Percentiles rank a stretch among this genome's conserved stretches.
Evolutionary conservation across 2,797 vertebrate genomes (phyloP).

Genomic region (Sarcoramphus papa): DNA sequence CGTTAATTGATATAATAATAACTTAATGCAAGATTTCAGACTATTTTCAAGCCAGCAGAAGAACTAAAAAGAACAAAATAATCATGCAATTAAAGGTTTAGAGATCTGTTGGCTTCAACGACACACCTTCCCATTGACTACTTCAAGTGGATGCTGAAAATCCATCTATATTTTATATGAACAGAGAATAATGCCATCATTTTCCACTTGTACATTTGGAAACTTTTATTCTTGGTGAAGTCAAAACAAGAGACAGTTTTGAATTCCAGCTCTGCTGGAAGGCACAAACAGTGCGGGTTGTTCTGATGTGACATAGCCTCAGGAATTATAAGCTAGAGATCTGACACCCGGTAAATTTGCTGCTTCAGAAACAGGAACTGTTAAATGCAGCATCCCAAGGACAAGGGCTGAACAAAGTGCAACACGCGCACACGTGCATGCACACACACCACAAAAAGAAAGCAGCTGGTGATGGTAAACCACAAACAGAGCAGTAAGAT

Average conservation of each 20-base stretch:
- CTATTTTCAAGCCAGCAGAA: not conserved
- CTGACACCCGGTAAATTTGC: not conserved
- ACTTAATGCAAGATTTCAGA: not conserved
- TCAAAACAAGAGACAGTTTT: not conserved
- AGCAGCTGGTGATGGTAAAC: not conserved
- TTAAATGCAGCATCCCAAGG: not conserved
- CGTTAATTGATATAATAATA: not conserved
- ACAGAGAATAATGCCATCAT: not conserved
- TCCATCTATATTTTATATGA: not conserved
- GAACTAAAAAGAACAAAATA: not conserved
- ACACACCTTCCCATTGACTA: not conserved
- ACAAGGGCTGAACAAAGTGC: not conserved
- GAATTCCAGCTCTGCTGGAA: not conserved
- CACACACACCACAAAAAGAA: not conserved
- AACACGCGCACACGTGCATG: accelerated
- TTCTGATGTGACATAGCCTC: not conserved
- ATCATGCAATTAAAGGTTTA: not conserved
- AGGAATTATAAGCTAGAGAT: not conserved
- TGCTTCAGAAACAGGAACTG: not conserved
- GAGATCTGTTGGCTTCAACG: not conserved
- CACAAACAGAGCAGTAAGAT: not conserved
- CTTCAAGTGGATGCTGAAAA: not conserved
- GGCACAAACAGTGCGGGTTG: not conserved
- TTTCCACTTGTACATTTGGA: not conserved
- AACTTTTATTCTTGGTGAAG: not conserved